Base-by-base conservation (phyloP, 2,888 invertebrate species). In the Synergus laeviventris region DNA sequence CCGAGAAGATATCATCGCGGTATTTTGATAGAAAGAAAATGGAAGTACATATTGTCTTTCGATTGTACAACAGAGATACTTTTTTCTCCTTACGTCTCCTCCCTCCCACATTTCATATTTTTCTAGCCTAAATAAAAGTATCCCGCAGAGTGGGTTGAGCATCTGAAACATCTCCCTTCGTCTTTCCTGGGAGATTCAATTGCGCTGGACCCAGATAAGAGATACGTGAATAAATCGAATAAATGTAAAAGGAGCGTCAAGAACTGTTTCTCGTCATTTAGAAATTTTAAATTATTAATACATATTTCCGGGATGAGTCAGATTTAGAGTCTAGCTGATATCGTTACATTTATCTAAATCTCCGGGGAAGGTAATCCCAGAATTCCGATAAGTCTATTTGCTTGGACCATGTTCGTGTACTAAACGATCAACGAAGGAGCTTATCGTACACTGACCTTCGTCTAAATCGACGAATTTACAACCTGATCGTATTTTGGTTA, bases 31-130 rank as follows among this genome's bases (percentile, higher is more conserved):
- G 31, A 49, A 24, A n/a, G 12, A 38, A 70, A 36, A 36, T 24
- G 18, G 45, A 5, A 49, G 70, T 70, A n/a, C n/a, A n/a, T n/a
- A 70, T 49, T 70, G 70, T 70, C 49, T 70, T 49, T 49, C 24
- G 45, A 70, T 70, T 70, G 45, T 16, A 45, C 21, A 70, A 70
- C 24, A 24, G 31, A 45, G 39, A 70, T 70, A 45, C 45, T 66
- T 66, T 24, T 66, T 66, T 18, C 39, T 14, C 1, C 8, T 18
- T 38, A 39, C 39, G 1, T 18, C 16, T 7, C 1, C 42, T 66
- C 24, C 16, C 24, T 66, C 45, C 16, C 31, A 70, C 45, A 21
- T 70, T 31, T 49, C 18, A 70, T 70, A 70, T 49, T 70, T 45
- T 70, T 11, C 31, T 49, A n/a, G 1, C 16, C n/a, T 16, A n/a